Base-by-base conservation (phyloP, 2,797 vertebrate species). In the Chlorospingus semifuscus region DNA sequence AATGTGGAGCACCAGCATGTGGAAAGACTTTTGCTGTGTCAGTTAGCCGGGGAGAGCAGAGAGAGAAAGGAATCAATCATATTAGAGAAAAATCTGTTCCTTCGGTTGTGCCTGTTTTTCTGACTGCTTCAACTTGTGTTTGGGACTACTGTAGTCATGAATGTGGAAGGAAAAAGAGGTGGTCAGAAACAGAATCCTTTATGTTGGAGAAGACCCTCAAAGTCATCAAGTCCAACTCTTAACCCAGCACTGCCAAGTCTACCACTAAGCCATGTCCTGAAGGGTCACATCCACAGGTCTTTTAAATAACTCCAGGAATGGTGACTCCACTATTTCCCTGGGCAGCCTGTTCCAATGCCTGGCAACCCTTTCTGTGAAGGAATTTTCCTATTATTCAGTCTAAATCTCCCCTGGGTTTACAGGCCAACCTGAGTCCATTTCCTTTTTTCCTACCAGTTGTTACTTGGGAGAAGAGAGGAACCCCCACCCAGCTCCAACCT, bases 181-280 rank as follows among this genome's bases (percentile, higher is more conserved):
- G 11, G 3, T 46, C 32, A 79, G 49, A 53, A 79, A 30, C 16
- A 44, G 16, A 63, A 50, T n/a, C 63, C 12, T 56, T 82, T 34
- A n/a, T 8, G 23, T 15, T 56, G 32, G 56, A 69, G 47, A 63
- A 76, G 16, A 63, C 23, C 16, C 16, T 50, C 15, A 29, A 63
- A 12, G 8, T 69, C 32, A 22, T 37, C 0, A 0, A 50, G 8
- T 76, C 37, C n/a, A 56, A 34, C 4, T 14, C 6, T 76, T 56
- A 63, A 34, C 12, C 23, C 49, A 89, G 29, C 16, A 30, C 17
- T 44, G 4, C 22, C 9, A 55, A 37, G 6, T 42, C 20, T 76
- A 56, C n/a, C 42, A 49, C 23, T 55, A 37, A 49, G 23, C 20
- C 18, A 21, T 37, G 42, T 42, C 32, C 12, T 32, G 27, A 69